Evolutionary conservation across 2,797 vertebrate species (phyloP).

Genomic region (Pantherophis vulpinus): DNA sequence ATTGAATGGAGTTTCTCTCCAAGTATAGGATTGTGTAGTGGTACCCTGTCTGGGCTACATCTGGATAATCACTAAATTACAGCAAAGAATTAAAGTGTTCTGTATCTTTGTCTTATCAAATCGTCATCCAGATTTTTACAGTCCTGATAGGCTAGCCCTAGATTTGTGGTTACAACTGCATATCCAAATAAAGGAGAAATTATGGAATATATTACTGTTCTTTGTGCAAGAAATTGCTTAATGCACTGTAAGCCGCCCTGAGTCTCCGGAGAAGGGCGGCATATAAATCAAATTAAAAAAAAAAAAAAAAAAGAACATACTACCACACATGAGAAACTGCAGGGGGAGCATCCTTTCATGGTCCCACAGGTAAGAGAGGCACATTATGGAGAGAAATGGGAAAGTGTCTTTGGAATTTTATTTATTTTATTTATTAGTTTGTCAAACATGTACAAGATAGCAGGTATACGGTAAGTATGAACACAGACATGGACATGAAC

Average conservation of each 20-base stretch:
- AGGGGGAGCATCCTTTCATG: background rate
- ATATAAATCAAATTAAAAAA: no score
- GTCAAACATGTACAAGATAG: no score
- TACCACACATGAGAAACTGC: background rate
- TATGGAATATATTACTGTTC: background rate
- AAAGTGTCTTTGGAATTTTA: background rate
- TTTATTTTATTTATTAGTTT: no score
- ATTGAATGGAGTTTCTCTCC: background rate
- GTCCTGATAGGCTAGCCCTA: background rate
- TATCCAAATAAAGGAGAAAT: background rate
- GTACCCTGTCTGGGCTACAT: background rate
- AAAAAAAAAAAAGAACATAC: no score
- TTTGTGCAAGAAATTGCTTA: background rate
- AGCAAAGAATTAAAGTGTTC: background rate
- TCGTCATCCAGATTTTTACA: background rate
- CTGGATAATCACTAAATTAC: background rate
- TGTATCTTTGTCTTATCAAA: background rate
- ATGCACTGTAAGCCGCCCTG: no score
- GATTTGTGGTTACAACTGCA: background rate
- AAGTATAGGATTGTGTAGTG: background rate
- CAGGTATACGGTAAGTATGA: no score
- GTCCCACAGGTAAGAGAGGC: background rate
- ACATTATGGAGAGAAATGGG: background rate
- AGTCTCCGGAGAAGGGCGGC: no score
- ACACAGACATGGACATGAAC: no score